Conservation (phyloP, 2,888 invertebrate species). For the Cephus spinipes region DNA sequence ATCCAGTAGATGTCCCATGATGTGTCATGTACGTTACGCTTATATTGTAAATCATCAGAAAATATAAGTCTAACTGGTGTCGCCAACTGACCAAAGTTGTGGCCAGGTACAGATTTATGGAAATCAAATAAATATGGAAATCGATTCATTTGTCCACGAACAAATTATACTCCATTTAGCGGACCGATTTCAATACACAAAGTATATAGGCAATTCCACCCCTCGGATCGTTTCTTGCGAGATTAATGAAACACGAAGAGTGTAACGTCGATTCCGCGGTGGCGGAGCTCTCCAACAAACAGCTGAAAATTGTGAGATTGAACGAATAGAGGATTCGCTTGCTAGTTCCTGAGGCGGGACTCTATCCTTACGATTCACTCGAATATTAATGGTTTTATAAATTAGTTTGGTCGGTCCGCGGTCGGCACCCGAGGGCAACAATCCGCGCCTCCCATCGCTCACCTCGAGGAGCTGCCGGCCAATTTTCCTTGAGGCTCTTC, state of each 20-base stretch:
- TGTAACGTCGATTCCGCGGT: background rate
- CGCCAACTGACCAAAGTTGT: background rate
- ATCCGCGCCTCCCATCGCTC: conserved; percentile 32
- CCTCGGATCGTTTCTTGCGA: background rate
- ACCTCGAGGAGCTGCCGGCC: conserved; percentile 27
- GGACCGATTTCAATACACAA: background rate
- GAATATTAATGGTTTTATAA: conserved; percentile 41
- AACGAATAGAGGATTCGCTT: background rate
- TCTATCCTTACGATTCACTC: conserved; percentile 17
- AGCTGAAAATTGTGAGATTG: background rate
- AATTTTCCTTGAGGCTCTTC: background rate
- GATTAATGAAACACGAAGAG: conserved; percentile 5
- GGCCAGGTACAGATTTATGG: background rate
- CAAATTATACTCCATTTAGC: conserved; percentile 1
- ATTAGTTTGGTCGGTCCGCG: conserved; percentile 31
- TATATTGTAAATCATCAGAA: background rate
- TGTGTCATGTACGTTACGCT: background rate
- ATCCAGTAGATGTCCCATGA: background rate
- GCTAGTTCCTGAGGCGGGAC: conserved; percentile 2
- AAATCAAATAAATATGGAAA: background rate
- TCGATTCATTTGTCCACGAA: conserved; percentile 1
- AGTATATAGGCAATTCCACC: background rate
- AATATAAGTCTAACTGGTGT: background rate
- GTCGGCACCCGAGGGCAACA: conserved; percentile 27
- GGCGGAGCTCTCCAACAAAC: background rate